Evolutionary conservation across 2,797 vertebrate species (phyloP).

Genomic region (Clarias platycephalus): DNA sequence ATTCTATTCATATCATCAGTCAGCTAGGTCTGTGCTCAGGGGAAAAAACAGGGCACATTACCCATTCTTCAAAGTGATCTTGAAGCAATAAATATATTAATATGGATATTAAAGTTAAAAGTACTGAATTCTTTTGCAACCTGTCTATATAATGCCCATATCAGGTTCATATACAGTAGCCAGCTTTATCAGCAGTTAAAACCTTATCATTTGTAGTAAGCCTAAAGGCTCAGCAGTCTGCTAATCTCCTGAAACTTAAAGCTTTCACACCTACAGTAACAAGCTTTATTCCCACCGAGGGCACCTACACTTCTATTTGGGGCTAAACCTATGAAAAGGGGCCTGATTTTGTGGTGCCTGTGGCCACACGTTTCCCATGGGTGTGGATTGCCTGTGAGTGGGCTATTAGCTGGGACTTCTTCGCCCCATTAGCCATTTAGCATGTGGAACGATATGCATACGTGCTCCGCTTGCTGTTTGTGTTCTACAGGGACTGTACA

Average conservation of each 20-base stretch:
- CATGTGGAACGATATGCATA: conserved; percentile 50
- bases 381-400: conserved; percentile 52
- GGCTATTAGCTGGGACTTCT: conserved; percentile 54
- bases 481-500: conserved; percentile 39
- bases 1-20: not conserved
- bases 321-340: conserved; percentile 23
- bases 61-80: not conserved
- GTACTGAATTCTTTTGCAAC: not conserved
- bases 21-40: not conserved
- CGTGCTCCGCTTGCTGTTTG: conserved; percentile 39
- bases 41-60: not conserved
- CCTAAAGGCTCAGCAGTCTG: conserved; percentile 27
- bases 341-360: conserved; percentile 36
- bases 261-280: conserved; percentile 21
- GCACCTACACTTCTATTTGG: conserved; percentile 6
- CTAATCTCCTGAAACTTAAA: conserved; percentile 45
- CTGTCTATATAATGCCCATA: not conserved
- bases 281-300: conserved; percentile 15
- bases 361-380: conserved; percentile 39
- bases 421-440: conserved; percentile 56
- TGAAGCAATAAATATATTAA: not conserved
- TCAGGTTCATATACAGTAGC: conserved; percentile 1
- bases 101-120: not conserved
- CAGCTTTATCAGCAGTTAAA: conserved; percentile 5
- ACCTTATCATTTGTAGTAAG: conserved; percentile 34